Evolutionary conservation across 1,140 invertebrate genomes (phyloP).

Genomic region (Drosophila carrolli): DNA sequence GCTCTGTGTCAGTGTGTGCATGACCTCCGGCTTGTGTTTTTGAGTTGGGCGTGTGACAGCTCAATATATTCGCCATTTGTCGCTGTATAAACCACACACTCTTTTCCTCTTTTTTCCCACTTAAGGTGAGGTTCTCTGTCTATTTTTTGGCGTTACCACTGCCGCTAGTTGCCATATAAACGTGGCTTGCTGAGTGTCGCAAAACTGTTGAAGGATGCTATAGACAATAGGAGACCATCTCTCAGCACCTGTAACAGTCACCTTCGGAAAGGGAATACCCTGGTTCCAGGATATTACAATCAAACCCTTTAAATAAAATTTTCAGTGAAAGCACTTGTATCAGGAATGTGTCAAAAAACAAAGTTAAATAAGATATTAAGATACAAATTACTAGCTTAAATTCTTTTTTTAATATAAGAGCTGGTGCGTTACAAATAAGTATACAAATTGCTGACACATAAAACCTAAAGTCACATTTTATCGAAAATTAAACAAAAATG

Average conservation of each 20-base stretch:
- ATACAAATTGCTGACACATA: too few species aligned
- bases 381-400: too few species aligned
- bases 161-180: conserved; percentile 48
- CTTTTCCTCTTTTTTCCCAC: conserved; percentile 23
- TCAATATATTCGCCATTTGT: conserved; percentile 84
- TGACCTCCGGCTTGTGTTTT: conserved; percentile 37
- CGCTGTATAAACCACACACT: conserved; percentile 59
- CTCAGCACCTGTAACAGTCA: not conserved
- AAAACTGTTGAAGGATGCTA: conserved; percentile 76
- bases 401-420: too few species aligned
- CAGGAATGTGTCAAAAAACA: not conserved
- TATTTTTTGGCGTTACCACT: not conserved
- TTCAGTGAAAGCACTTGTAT: not conserved
- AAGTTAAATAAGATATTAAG: too few species aligned
- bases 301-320: not conserved
- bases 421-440: too few species aligned
- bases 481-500: too few species aligned
- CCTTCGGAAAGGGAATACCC: not conserved
- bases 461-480: too few species aligned
- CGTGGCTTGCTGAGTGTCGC: conserved; percentile 61
- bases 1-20: conserved; percentile 31
- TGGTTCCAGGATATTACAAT: conserved; percentile 3
- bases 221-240: conserved; percentile 36
- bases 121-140: conserved; percentile 31
- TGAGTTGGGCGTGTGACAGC: conserved; percentile 72